Evolutionary conservation across 2,113 vertebrate species (phyloP).

Genomic region (Nycticebus coucang): DNA sequence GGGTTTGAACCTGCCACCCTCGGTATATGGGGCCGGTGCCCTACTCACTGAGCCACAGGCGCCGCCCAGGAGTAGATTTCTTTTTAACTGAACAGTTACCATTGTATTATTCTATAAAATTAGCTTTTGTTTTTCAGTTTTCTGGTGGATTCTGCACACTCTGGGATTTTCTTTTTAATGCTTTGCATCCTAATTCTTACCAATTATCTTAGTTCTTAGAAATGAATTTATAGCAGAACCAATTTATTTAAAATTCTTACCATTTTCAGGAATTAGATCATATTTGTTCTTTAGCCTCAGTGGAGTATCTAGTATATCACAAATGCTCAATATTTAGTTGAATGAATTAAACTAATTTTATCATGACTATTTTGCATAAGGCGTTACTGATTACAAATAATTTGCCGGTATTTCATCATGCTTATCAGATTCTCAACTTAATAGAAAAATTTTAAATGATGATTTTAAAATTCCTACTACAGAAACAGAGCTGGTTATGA

Average conservation of each 20-base stretch:
- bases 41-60: too few relatives aligned
- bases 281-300: background rate
- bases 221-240: background rate
- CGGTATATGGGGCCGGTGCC: too few relatives aligned
- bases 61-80: too few relatives aligned
- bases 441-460: background rate
- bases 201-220: slow-evolving; percentile 1
- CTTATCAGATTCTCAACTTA: background rate
- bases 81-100: too few relatives aligned
- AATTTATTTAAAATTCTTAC: background rate
- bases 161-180: background rate
- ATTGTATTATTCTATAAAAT: too few relatives aligned
- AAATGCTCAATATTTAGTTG: background rate
- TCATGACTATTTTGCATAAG: background rate
- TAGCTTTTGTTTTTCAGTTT: too few relatives aligned
- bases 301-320: background rate
- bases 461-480: background rate
- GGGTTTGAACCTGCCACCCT: too few relatives aligned
- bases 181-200: background rate
- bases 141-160: background rate
- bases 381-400: background rate
- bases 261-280: background rate
- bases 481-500: background rate
- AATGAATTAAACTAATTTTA: background rate
- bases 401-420: background rate